Evolutionary conservation across 2,888 invertebrate species (phyloP).

Genomic region (Archaeoteleia sp.): DNA sequence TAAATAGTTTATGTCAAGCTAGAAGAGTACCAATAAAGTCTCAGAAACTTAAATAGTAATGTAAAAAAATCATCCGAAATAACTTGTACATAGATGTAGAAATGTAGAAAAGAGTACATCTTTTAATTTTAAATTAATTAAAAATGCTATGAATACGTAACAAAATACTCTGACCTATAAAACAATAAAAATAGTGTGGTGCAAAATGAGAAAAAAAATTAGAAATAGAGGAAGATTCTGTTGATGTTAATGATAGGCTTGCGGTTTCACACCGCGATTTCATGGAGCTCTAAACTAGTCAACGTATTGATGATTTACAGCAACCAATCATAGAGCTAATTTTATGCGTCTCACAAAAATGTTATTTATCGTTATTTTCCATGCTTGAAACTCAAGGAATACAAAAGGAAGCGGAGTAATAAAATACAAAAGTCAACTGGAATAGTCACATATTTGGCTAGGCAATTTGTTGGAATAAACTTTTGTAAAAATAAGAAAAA

Average conservation of each 20-base stretch:
- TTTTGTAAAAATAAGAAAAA: too few relatives aligned
- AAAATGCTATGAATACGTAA: too few relatives aligned
- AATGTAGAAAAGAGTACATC: too few relatives aligned
- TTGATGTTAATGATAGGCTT: constrained; percentile 51
- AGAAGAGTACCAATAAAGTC: too few relatives aligned
- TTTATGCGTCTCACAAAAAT: constrained; percentile 51
- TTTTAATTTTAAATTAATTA: too few relatives aligned
- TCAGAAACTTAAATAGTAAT: too few relatives aligned
- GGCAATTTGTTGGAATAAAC: too few relatives aligned
- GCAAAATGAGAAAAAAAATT: constrained; percentile 18
- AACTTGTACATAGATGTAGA: too few relatives aligned
- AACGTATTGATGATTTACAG: constrained; percentile 51
- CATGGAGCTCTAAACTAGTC: constrained; percentile 50
- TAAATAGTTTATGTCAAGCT: too few relatives aligned
- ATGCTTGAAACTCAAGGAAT: constrained; percentile 1
- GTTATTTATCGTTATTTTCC: constrained; percentile 49
- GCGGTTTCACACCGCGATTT: constrained; percentile 52
- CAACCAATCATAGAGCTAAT: constrained; percentile 54
- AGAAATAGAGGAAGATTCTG: constrained; percentile 25
- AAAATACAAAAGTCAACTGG: constrained; percentile 6
- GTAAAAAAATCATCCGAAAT: too few relatives aligned
- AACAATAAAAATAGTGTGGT: constrained; percentile 32
- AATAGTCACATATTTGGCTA: too few relatives aligned
- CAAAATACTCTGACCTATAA: constrained; percentile 5
- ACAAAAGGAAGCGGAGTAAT: constrained; percentile 11